Evolutionary conservation across 2,113 vertebrate species (phyloP), one percentile per base, ranked within the genome.

Genomic region (Scatophagus argus): DNA sequence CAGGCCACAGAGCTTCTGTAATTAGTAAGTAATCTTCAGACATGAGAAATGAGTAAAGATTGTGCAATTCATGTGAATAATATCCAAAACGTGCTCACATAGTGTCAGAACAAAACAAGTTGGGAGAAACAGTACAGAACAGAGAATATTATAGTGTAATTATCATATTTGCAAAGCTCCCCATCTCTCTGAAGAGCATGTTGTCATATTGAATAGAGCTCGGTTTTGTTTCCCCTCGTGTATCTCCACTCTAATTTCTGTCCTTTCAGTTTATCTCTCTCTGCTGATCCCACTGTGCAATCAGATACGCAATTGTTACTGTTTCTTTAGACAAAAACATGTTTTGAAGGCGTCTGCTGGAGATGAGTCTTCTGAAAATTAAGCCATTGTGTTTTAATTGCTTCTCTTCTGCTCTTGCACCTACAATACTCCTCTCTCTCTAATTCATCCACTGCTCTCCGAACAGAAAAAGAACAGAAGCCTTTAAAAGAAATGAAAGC

Each of bases 311-410:
- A 83, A 88, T 84, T 86, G 88, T 88, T 78, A 76, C 70, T 17
- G 27, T 86, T 87, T 66, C 69, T 83, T 79, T 66, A 54, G 60
- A 86, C 59, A 82, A 86, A 88, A 90, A 84, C 79, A 79, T 74
- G 68, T 79, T 88, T 83, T 69, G 64, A 39, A 77, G 82, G 59
- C 12, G 5, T 55, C 52, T 66, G 56, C 59, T 59, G 77, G 69
- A 75, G 68, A 89, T 27, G 88, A 91, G 84, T 84, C 92, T 86
- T 92, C 83, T 62, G 90, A 93, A 87, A 93, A 94, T 84, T 86
- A 91, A 92, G 83, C 92, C 85, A 85, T 88, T 87, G 64, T 83
- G 71, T 91, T 89, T 91, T 95, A 96, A 96, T 95, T 95, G 94
- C 94, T 75, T 95, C 90, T 91, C 58, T 74, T 94, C 85, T 93